Evolutionary conservation across 2,797 vertebrate genomes (phyloP).

Genomic region (Hydrolagus colliei): DNA sequence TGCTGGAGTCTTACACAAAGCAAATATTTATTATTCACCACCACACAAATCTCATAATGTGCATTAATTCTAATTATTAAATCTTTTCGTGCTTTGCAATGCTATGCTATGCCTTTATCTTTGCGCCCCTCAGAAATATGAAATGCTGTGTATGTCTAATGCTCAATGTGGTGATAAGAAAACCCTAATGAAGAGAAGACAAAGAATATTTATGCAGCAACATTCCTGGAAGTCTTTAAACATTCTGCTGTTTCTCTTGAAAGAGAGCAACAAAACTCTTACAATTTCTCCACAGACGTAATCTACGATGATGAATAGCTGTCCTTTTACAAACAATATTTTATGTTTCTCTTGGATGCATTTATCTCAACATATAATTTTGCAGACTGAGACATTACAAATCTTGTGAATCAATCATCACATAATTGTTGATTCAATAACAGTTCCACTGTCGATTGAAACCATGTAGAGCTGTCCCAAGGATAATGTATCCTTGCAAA

Average conservation of each 20-base stretch:
- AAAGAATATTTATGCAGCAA: not conserved
- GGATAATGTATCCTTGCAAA: not conserved
- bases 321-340: not conserved
- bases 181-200: no score
- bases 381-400: not conserved
- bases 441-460: not conserved
- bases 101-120: not conserved
- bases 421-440: not conserved
- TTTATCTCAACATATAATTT: not conserved
- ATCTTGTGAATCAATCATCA: no score
- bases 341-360: not conserved
- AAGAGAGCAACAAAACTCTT: not conserved
- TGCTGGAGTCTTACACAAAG: not conserved
- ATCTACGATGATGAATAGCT: not conserved
- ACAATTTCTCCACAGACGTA: not conserved
- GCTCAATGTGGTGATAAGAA: not conserved
- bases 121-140: not conserved
- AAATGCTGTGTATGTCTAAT: not conserved
- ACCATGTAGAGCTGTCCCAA: not conserved
- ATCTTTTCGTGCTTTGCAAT: not conserved
- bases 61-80: not conserved
- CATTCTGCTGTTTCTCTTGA: not conserved
- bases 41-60: not conserved
- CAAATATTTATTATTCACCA: constrained; percentile 19
- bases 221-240: not conserved